Conservation (phyloP, 2,113 vertebrate species). For the Uria lomvia region DNA sequence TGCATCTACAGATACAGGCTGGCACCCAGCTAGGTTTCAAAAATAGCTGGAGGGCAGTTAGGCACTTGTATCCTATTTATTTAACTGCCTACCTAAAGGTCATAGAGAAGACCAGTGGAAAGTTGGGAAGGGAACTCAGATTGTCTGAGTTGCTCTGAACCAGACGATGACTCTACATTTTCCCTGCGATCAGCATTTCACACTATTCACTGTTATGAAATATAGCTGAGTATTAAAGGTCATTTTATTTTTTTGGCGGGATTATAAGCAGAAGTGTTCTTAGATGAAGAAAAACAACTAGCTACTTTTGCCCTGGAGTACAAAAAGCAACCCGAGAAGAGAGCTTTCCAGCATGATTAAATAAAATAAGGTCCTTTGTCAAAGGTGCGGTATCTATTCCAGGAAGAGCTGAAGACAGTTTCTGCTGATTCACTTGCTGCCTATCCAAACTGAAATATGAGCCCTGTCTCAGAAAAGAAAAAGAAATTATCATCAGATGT, state of each 20-base stretch:
- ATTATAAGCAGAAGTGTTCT: background rate
- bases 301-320: background rate
- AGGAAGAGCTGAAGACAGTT: background rate
- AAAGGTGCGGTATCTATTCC: background rate
- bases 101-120: background rate
- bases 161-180: background rate
- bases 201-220: background rate
- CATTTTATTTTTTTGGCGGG: background rate
- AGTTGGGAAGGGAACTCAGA: background rate
- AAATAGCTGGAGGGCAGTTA: background rate
- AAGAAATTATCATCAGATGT: background rate
- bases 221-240: background rate
- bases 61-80: background rate
- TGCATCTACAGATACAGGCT: background rate
- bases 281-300: background rate
- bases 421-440: conserved; percentile 34
- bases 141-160: background rate
- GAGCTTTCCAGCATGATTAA: background rate
- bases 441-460: background rate
- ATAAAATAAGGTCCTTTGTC: background rate
- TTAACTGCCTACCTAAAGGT: background rate
- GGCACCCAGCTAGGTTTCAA: background rate
- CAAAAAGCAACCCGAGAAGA: background rate
- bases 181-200: background rate
- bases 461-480: background rate